These are phyloP conservation scores for Chionomys nivalis DNA, from an alignment of 2,113 vertebrate species.

Conservation along the genomic window DNA sequence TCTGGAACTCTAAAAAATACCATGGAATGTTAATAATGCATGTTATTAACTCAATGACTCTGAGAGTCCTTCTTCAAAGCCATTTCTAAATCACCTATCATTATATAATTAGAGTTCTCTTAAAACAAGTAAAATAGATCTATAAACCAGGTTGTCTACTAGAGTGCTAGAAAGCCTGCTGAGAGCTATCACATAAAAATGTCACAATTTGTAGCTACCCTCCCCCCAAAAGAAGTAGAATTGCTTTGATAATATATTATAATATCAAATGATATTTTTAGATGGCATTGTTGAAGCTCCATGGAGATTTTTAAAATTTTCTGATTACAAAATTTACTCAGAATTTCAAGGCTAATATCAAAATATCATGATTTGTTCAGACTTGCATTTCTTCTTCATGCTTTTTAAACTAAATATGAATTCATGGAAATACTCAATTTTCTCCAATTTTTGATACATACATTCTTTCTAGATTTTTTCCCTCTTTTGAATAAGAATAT, in stretches of 20 bases:
- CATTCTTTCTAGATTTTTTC: conserved; percentile 48
- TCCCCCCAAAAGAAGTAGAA: neutral
- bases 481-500: conserved; percentile 48
- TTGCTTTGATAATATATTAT: conserved; percentile 67
- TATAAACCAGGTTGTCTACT: conserved; percentile 68
- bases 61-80: conserved; percentile 71
- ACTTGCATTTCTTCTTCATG: conserved; percentile 61
- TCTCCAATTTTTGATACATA: conserved; percentile 43
- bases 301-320: conserved; percentile 57
- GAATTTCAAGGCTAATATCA: conserved; percentile 55
- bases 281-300: neutral
- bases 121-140: conserved; percentile 77
- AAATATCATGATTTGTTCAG: conserved; percentile 51
- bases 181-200: conserved; percentile 68
- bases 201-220: conserved; percentile 27
- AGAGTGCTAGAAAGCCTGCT: conserved; percentile 69
- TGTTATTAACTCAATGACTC: conserved; percentile 67
- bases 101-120: conserved; percentile 74
- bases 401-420: conserved; percentile 68
- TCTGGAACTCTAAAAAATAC: conserved; percentile 54
- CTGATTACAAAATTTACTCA: conserved; percentile 65
- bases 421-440: conserved; percentile 48
- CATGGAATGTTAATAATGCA: conserved; percentile 69
- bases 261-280: conserved; percentile 49
- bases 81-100: conserved; percentile 73